phyloP scores from a whole-genome alignment of 2,888 invertebrate species.

The Epsilonema sp. region DNA sequence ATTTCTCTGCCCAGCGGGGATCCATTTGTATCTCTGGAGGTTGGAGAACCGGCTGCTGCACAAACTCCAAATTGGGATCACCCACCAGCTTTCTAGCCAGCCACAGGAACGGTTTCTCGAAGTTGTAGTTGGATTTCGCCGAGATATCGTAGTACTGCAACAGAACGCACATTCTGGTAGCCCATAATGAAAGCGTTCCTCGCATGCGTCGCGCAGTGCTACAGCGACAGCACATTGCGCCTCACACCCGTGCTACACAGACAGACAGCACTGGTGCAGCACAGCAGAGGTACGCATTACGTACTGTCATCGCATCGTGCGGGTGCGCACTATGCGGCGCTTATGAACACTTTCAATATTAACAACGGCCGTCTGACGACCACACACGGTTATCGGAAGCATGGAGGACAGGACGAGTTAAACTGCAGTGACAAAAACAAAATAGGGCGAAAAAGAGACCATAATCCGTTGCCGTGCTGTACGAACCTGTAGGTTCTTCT shows the following conservation, averaged over 20 bases:
- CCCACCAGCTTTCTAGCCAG: conserved; percentile 90
- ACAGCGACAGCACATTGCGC: too few relatives aligned
- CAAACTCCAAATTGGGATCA: conserved; percentile 95
- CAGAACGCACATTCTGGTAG: conserved; percentile 4
- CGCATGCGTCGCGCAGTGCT: too few relatives aligned
- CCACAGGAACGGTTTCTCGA: conserved; percentile 99
- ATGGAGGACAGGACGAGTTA: background rate
- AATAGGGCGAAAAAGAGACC: background rate
- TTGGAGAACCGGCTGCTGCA: conserved; percentile 89
- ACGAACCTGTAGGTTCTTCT: conserved; percentile 88
- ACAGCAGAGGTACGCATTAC: background rate
- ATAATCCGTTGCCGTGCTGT: background rate
- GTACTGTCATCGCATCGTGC: background rate
- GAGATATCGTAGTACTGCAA: conserved; percentile 98
- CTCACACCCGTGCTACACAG: too few relatives aligned
- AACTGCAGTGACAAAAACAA: too few relatives aligned
- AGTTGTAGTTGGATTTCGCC: conserved; percentile 99
- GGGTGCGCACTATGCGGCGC: too few relatives aligned
- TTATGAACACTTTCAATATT: too few relatives aligned
- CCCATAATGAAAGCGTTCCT: too few relatives aligned
- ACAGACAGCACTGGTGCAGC: too few relatives aligned
- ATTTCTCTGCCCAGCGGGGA: conserved; percentile 81
- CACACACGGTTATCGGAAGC: background rate
- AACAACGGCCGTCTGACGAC: too few relatives aligned
- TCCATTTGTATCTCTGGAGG: conserved; percentile 99